These are phyloP conservation scores for Conger conger DNA, from an alignment of 2,113 vertebrate genomes.

Conservation along the genomic window DNA sequence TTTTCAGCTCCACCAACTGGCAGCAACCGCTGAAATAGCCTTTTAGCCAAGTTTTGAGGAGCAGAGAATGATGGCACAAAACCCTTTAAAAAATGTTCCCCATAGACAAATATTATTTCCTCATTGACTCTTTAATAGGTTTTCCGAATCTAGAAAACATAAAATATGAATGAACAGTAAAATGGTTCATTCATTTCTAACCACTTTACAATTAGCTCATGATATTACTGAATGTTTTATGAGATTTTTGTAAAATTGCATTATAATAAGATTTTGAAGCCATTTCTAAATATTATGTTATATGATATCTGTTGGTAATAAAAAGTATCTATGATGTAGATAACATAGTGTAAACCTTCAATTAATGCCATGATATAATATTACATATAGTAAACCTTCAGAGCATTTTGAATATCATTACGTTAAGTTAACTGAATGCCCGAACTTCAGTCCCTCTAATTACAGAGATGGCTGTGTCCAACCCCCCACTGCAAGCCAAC, in stretches of 20 bases:
- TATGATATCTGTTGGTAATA: background rate
- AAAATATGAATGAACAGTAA: background rate
- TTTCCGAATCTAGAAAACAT: background rate
- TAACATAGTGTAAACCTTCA: too few species aligned
- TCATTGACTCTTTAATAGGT: background rate
- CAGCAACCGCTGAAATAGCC: conserved; percentile 56
- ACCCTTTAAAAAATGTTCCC: conserved; percentile 46
- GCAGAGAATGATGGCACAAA: conserved; percentile 67
- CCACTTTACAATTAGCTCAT: background rate
- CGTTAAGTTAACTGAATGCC: too few species aligned
- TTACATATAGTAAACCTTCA: background rate
- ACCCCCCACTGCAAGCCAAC: conserved; percentile 31
- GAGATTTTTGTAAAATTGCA: background rate
- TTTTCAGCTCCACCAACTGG: conserved; percentile 68
- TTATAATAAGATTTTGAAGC: background rate
- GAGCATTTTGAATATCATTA: background rate
- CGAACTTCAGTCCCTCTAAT: background rate
- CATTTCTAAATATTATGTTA: background rate
- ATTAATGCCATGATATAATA: background rate
- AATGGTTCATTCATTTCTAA: background rate
- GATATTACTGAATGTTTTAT: background rate
- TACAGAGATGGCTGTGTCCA: too few species aligned
- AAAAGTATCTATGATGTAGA: background rate
- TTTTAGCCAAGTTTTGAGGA: conserved; percentile 55
- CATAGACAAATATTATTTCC: conserved; percentile 48